Base-by-base conservation (phyloP, 2,113 vertebrate species). In the Anthoscopus minutus region DNA sequence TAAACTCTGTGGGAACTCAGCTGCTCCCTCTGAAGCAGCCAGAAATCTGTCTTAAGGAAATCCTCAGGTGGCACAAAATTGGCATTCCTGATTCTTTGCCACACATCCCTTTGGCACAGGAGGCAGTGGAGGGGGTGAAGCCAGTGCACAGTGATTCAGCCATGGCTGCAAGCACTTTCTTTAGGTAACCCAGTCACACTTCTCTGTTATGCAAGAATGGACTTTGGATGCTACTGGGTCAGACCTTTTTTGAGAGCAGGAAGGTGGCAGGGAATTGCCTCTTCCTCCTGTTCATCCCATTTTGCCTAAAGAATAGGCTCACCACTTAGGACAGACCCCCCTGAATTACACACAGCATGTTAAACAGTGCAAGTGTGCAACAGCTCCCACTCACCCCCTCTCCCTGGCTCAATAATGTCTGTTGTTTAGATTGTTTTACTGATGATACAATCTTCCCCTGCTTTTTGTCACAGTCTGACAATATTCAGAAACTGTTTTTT, bases 401-500 rank as follows among this genome's bases (percentile, higher is more conserved):
- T 83, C 60, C 60, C 51, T 54, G 54, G 19, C 31, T 94, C 66
- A 60, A 15, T 62, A n/a, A n/a, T 13, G 11, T 22, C 62, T 67
- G 4, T 45, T 85, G 20, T 88, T 90, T 27, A 38, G 48, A 13
- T 33, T 71, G 51, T 61, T 91, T 48, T 60, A 73, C 44, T 25
- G 35, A 88, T 81, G 35, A 23, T 42, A 76, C 70, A 56, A 25
- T 73, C 70, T 48, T 3, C 71, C 58, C 38, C 60, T 89, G 45
- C 47, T 89, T 83, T 92, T 86, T 95, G 71, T 84, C 86, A 83
- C 71, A 89, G 64, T 62, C 56, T 96, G 88, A 81, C 71, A 96
- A 70, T 38, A 47, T 64, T 88, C 86, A 92, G 70, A 81, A 86
- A 45, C 78, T 53, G 66, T 13, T 89, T 91, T 96, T 69, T n/a